phyloP scores from a whole-genome alignment of 2,113 vertebrate genomes.

The Notothenia coriiceps region DNA sequence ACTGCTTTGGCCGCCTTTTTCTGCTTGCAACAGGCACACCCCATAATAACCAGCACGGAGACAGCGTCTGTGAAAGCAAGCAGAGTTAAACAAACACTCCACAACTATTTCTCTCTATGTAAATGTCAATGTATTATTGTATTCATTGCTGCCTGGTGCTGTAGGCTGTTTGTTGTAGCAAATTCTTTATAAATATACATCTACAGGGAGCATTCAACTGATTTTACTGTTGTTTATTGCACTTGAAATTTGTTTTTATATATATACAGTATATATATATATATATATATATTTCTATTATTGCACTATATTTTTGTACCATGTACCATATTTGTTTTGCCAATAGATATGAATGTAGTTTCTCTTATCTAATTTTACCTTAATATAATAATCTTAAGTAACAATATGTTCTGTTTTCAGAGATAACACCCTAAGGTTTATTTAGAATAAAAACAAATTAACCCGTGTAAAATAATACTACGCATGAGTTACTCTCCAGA shows the following conservation, averaged over 20 bases:
- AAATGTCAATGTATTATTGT: not conserved
- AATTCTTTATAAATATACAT: too few species aligned
- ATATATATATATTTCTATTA: too few species aligned
- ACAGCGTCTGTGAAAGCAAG: slow-evolving; percentile 54
- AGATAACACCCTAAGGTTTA: too few species aligned
- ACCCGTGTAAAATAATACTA: not conserved
- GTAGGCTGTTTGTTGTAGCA: not conserved
- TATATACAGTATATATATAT: not conserved
- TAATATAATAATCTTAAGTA: too few species aligned
- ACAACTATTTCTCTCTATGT: not conserved
- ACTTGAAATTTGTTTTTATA: not conserved
- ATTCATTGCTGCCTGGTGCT: not conserved
- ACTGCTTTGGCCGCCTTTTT: slow-evolving; percentile 80
- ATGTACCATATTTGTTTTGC: too few species aligned
- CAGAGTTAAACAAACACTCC: not conserved
- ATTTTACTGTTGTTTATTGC: too few species aligned
- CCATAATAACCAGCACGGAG: slow-evolving; percentile 86
- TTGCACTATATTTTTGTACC: too few species aligned
- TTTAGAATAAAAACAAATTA: not conserved
- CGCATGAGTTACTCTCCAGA: not conserved
- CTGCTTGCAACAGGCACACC: slow-evolving; percentile 93
- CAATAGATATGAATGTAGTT: too few species aligned
- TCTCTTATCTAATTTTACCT: too few species aligned
- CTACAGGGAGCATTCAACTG: too few species aligned
- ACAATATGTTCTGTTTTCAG: too few species aligned